These are phyloP conservation scores for Pelochelys cantorii DNA, from an alignment of 2,797 vertebrate genomes.

Conservation along the genomic window DNA sequence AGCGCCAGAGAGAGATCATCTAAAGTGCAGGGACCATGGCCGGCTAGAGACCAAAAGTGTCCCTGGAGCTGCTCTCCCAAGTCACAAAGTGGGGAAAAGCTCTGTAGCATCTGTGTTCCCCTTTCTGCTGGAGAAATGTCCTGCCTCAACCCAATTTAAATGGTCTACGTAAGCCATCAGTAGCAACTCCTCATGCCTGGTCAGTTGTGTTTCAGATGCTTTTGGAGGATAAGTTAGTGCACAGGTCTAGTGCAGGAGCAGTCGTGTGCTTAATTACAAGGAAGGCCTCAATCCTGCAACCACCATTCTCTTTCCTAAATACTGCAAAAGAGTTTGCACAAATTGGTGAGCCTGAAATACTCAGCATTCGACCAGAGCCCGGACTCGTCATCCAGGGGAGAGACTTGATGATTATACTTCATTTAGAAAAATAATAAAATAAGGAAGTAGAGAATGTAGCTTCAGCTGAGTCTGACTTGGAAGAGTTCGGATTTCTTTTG, in stretches of 20 bases:
- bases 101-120: background rate
- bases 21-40: background rate
- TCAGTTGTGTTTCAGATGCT: background rate
- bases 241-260: background rate
- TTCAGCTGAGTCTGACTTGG: background rate
- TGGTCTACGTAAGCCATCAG: background rate
- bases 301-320: background rate
- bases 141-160: background rate
- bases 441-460: background rate
- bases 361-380: background rate
- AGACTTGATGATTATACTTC: background rate
- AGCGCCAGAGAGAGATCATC: background rate
- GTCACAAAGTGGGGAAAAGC: background rate
- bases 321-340: background rate
- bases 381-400: background rate
- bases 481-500: background rate
- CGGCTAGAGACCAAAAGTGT: background rate
- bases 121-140: background rate
- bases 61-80: background rate
- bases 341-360: background rate
- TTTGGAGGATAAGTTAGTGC: background rate
- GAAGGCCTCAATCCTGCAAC: fast-evolving
- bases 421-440: background rate
- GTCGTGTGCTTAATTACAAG: background rate
- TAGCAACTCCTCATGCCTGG: background rate